A percentile compares a stretch with the other conserved stretches of the same genome.
phyloP scores from a whole-genome alignment of 2,888 invertebrate genomes.

The Amphiduros pacificus region DNA sequence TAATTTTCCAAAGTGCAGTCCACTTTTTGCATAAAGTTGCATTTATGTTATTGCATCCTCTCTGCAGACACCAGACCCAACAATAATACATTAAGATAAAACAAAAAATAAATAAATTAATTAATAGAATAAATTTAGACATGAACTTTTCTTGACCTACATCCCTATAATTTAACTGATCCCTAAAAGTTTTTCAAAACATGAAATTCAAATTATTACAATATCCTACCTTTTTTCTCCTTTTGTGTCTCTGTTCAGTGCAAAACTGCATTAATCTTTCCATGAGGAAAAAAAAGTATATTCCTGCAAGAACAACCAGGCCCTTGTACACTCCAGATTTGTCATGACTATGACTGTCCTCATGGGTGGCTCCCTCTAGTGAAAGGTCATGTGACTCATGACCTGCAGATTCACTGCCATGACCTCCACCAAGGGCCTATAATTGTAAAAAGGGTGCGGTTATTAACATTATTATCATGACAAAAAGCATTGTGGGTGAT shows the following conservation, averaged over 20 bases:
- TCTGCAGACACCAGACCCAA: no score
- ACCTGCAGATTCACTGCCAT: background rate
- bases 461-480: no score
- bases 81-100: no score
- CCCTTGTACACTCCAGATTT: conserved; percentile 67
- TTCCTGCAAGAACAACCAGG: conserved; percentile 77
- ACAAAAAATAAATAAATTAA: background rate
- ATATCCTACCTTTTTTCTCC: background rate
- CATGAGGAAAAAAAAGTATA: conserved; percentile 86
- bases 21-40: no score
- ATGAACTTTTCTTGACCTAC: no score
- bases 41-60: no score
- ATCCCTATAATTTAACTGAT: no score
- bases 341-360: background rate
- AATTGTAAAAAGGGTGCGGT: no score
- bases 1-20: no score
- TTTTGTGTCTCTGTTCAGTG: conserved; percentile 22
- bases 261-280: conserved; percentile 66
- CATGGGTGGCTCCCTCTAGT: no score
- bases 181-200: background rate
- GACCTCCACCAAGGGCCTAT: background rate
- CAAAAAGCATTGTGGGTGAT: no score
- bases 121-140: no score
- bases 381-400: background rate
- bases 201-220: background rate